Percentiles rank a stretch among this genome's conserved stretches.
Conservation (phyloP, 1,140 invertebrate species). For the Leptinotarsa lineolata region DNA sequence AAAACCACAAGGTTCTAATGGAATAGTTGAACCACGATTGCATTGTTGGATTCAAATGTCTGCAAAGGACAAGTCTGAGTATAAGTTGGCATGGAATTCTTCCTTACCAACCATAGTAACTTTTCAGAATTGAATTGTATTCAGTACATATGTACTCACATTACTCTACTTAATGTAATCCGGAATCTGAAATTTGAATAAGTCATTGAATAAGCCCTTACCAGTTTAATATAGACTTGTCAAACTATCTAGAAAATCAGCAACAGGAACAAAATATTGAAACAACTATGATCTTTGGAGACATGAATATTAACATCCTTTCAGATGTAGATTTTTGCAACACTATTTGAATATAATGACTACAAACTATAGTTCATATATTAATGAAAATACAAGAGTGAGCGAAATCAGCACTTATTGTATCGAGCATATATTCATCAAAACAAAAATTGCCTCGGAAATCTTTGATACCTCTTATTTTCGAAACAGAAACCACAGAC, state of each 20-base stretch:
- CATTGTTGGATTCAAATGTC: no score
- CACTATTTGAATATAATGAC: constrained; percentile 7
- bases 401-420: background rate
- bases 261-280: constrained; percentile 17
- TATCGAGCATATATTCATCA: constrained; percentile 9
- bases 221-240: constrained; percentile 9
- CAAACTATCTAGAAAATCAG: constrained; percentile 9
- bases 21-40: no score
- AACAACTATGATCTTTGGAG: constrained; percentile 11
- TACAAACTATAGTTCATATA: constrained; percentile 13
- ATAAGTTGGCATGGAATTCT: no score
- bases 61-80: no score
- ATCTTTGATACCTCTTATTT: constrained; percentile 15
- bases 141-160: no score
- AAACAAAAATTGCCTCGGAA: constrained; percentile 8
- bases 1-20: no score
- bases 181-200: no score
- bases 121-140: no score
- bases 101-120: no score
- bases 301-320: constrained; percentile 11
- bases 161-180: no score
- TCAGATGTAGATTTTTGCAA: constrained; percentile 7
- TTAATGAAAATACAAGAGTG: constrained; percentile 14
- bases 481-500: constrained; percentile 10
- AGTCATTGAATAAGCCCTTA: background rate